These are phyloP conservation scores for Rhagonycha fulva DNA, from an alignment of 2,888 invertebrate genomes.

Conservation along the genomic window DNA sequence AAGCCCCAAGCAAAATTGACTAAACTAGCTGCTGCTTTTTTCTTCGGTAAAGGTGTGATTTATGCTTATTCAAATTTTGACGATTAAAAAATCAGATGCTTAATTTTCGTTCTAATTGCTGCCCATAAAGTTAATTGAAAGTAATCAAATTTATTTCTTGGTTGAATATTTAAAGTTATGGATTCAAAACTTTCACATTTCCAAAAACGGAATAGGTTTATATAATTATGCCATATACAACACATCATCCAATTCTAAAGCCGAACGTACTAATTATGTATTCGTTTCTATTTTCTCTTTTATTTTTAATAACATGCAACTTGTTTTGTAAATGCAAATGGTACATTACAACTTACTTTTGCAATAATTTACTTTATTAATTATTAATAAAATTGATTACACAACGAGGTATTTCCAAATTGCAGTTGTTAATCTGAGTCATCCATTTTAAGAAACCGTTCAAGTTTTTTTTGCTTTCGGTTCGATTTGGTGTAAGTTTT, in stretches of 20 bases:
- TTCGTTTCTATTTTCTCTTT: background rate
- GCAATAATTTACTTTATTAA: background rate
- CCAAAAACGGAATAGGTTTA: constrained; percentile 17
- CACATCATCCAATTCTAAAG: background rate
- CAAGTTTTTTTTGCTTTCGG: background rate
- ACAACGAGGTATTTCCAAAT: background rate
- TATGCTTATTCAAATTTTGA: background rate
- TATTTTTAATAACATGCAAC: background rate
- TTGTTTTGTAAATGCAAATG: background rate
- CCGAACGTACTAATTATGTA: background rate
- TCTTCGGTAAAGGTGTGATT: background rate
- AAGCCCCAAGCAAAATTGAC: constrained; percentile 8
- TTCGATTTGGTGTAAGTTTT: no score
- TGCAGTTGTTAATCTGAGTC: background rate
- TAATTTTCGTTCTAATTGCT: background rate
- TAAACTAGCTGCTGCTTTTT: constrained; percentile 6
- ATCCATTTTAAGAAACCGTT: background rate
- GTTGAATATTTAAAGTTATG: background rate
- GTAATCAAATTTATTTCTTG: background rate
- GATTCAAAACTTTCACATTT: constrained; percentile 8
- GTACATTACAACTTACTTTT: background rate
- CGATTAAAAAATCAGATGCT: background rate
- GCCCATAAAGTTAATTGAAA: background rate
- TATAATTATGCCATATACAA: constrained; percentile 15
- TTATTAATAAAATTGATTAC: background rate